A percentile compares a stretch with the other conserved stretches of the same genome.
These are phyloP conservation scores for Gorsachius magnificus DNA, from an alignment of 2,797 vertebrate species.

Conservation along the genomic window DNA sequence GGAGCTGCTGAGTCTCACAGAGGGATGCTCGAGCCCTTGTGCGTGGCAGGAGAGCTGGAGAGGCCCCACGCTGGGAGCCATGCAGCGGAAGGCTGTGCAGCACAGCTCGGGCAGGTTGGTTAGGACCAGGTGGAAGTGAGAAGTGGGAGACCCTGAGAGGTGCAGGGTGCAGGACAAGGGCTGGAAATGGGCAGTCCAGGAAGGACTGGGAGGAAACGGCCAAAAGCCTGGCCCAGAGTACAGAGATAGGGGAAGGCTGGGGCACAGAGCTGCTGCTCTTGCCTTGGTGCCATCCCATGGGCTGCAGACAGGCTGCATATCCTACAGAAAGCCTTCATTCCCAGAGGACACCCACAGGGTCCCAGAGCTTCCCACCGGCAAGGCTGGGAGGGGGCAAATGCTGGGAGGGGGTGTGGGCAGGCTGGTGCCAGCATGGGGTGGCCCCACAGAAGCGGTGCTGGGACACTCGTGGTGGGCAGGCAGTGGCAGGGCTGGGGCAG, in stretches of 20 bases:
- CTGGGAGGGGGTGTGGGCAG: neutral
- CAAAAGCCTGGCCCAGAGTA: neutral
- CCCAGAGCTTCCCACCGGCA: accelerated
- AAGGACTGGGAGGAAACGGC: neutral
- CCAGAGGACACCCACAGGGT: neutral
- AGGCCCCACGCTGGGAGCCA: neutral
- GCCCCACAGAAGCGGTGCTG: neutral
- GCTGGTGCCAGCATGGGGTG: neutral
- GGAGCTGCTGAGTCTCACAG: neutral
- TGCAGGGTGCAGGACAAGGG: neutral
- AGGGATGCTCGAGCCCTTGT: neutral
- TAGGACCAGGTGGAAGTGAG: neutral
- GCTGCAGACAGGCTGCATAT: neutral
- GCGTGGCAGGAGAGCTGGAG: neutral
- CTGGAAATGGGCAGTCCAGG: neutral
- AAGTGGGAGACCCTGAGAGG: neutral
- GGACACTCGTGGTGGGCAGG: neutral
- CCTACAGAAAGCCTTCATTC: neutral
- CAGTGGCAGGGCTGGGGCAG: neutral
- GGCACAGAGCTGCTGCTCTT: neutral
- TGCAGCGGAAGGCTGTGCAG: neutral
- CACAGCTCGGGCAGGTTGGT: neutral
- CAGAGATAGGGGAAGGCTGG: neutral
- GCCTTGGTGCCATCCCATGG: neutral
- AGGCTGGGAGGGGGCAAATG: neutral